Evolutionary conservation across 2,113 vertebrate species (phyloP).

Genomic region (Sinocyclocheilus grahami): DNA sequence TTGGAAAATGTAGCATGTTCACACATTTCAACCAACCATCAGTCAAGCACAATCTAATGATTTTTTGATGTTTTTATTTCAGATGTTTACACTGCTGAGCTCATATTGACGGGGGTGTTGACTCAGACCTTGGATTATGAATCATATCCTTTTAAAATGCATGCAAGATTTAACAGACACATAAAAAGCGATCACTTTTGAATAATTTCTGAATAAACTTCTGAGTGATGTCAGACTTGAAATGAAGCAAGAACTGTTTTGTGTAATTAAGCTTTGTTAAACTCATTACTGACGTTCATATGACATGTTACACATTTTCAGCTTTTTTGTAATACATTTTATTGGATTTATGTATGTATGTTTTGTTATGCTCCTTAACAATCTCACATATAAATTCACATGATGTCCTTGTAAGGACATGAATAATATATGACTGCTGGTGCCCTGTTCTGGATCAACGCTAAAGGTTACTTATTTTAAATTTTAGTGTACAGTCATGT

Average conservation of each 20-base stretch:
- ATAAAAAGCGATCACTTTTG: not conserved
- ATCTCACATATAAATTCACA: conserved; percentile 91
- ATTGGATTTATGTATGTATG: too few species aligned
- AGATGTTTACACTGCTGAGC: conserved; percentile 98
- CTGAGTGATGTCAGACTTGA: too few species aligned
- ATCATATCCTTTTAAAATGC: conserved; percentile 91
- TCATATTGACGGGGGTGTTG: conserved; percentile 93
- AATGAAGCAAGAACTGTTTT: not conserved
- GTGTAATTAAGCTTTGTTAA: too few species aligned
- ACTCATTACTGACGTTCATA: not conserved
- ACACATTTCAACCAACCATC: not conserved
- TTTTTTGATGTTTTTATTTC: conserved; percentile 30
- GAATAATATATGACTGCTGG: conserved; percentile 31
- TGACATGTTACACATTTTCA: not conserved
- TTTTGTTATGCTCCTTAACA: conserved; percentile 63
- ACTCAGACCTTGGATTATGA: conserved; percentile 96
- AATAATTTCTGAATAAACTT: not conserved
- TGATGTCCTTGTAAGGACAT: conserved; percentile 62
- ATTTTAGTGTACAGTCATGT: conserved; percentile 53
- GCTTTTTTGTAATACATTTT: too few species aligned
- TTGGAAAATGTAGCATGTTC: not conserved
- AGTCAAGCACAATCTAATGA: not conserved
- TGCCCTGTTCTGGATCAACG: conserved; percentile 5
- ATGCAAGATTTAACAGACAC: not conserved
- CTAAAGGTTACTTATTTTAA: conserved; percentile 36